Conservation (phyloP, 2,888 invertebrate genomes). For the Eupithecia centaureata region DNA sequence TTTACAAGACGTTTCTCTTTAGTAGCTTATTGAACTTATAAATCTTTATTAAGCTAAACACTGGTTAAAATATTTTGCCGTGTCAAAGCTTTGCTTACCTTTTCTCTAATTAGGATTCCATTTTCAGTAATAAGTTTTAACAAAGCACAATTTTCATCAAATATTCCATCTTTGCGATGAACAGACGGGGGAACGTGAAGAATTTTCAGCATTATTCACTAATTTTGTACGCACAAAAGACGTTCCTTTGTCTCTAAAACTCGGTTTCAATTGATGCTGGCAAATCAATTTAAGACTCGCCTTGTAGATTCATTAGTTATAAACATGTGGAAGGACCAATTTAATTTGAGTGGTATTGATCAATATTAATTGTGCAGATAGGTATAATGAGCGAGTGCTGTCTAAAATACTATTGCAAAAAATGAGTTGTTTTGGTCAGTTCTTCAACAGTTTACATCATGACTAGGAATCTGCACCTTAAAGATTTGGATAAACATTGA, state of each 20-base stretch:
- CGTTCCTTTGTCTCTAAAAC: slow-evolving; percentile 23
- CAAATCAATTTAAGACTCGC: slow-evolving; percentile 38
- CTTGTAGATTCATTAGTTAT: slow-evolving; percentile 26
- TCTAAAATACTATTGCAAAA: neutral
- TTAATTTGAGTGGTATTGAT: slow-evolving; percentile 21
- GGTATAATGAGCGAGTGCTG: neutral
- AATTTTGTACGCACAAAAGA: slow-evolving; percentile 12
- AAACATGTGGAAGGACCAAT: slow-evolving; percentile 7
- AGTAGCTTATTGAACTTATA: neutral
- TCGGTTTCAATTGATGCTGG: slow-evolving; percentile 38
- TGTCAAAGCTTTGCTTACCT: slow-evolving; percentile 27
- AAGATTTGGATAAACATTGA: neutral
- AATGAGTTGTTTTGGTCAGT: neutral
- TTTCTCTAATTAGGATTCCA: slow-evolving; percentile 34
- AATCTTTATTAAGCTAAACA: neutral
- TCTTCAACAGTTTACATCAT: neutral
- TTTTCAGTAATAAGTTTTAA: slow-evolving; percentile 39
- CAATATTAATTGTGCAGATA: slow-evolving; percentile 16
- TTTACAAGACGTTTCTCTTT: neutral
- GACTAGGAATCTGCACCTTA: neutral
- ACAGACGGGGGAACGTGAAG: slow-evolving; percentile 27
- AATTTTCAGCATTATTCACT: slow-evolving; percentile 37
- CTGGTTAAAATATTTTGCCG: neutral
- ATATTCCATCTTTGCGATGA: slow-evolving; percentile 23
- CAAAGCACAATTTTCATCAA: slow-evolving; percentile 40